Conservation (phyloP, 1,140 invertebrate genomes). For the Aphaenogaster ashmeadi region DNA sequence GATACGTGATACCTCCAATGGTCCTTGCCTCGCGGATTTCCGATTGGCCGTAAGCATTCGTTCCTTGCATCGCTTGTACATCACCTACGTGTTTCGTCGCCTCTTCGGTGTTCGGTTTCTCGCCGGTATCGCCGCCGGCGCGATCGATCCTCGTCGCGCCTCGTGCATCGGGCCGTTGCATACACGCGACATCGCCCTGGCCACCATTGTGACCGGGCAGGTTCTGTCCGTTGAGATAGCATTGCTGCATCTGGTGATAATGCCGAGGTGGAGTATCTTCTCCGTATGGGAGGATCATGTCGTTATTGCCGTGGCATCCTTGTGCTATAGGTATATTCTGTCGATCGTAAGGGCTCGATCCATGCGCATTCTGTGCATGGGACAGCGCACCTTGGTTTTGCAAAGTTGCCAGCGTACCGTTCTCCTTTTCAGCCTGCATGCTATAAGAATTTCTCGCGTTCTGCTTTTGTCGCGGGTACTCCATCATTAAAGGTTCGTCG, state of each 20-base stretch:
- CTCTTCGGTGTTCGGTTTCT: conserved; percentile 9
- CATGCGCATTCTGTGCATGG: background rate
- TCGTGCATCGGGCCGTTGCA: background rate
- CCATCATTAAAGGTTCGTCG: background rate
- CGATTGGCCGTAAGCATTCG: conserved; percentile 27
- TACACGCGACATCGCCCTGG: conserved; percentile 53
- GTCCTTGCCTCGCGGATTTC: conserved; percentile 70
- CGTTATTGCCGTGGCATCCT: background rate
- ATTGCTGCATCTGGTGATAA: conserved; percentile 68
- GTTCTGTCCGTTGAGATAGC: conserved; percentile 37
- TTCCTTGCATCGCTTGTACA: background rate
- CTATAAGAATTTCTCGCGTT: conserved; percentile 39
- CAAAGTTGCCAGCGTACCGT: background rate
- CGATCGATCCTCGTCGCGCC: conserved; percentile 27
- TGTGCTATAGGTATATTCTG: background rate
- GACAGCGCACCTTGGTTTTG: background rate
- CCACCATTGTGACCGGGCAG: conserved; percentile 15
- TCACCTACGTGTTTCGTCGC: background rate
- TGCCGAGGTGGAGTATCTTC: background rate
- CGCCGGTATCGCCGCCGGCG: conserved; percentile 60
- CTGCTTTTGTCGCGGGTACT: conserved; percentile 67
- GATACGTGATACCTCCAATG: conserved; percentile 76
- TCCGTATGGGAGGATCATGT: conserved; percentile 6
- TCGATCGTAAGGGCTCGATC: conserved; percentile 4
- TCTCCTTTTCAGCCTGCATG: conserved; percentile 68